Conservation (phyloP, 1,140 invertebrate species). For the Pseudomyrmex dendroicus region DNA sequence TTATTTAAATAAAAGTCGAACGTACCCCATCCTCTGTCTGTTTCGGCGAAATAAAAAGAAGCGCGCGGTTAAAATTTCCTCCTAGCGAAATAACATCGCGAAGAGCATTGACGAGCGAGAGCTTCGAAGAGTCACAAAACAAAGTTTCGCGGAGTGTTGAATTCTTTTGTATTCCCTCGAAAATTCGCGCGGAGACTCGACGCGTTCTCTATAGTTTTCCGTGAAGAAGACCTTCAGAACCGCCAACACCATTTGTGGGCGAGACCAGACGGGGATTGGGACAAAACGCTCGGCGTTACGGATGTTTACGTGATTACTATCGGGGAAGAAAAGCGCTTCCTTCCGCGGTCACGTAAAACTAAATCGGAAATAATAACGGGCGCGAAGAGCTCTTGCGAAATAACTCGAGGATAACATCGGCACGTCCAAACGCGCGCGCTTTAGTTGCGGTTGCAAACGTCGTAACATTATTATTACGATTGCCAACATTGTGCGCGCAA, state of each 20-base stretch:
- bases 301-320: slow-evolving; percentile 44
- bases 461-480: slow-evolving; percentile 17
- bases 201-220: neutral
- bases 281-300: slow-evolving; percentile 28
- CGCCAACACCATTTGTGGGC: neutral
- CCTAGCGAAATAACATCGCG: neutral
- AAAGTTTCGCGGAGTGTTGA: neutral
- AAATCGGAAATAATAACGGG: slow-evolving; percentile 24
- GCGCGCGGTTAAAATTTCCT: neutral
- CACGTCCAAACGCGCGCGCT: slow-evolving; percentile 21
- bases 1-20: slow-evolving; percentile 51
- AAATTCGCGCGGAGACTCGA: neutral
- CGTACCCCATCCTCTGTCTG: slow-evolving; percentile 54
- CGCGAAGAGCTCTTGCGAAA: slow-evolving; percentile 8
- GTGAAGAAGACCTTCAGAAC: neutral
- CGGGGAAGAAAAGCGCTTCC: slow-evolving; percentile 15
- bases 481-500: slow-evolving; percentile 12
- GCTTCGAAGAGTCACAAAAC: too few relatives aligned
- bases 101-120: neutral
- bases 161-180: neutral
- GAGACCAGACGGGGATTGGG: neutral
- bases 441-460: slow-evolving; percentile 9
- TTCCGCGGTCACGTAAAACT: slow-evolving; percentile 46
- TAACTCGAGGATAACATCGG: neutral
- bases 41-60: neutral